Evolutionary conservation across 2,888 invertebrate genomes (phyloP).

Genomic region (Heliconius hortense): DNA sequence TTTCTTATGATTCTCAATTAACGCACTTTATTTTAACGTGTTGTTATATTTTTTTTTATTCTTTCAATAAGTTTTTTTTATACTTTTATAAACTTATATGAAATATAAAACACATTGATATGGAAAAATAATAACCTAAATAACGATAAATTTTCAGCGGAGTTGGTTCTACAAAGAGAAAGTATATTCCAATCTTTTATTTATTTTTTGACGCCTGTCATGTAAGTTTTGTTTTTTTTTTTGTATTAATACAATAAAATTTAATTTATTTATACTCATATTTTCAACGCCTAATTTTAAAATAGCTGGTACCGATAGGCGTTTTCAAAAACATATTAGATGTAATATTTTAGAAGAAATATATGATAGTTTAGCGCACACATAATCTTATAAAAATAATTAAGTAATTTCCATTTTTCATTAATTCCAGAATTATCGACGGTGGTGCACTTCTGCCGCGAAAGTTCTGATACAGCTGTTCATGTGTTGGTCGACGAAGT

Average conservation of each 20-base stretch:
- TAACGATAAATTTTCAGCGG: background rate
- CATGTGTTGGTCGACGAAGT: background rate
- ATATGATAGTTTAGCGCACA: background rate
- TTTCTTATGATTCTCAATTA: too few relatives aligned
- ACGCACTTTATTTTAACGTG: too few relatives aligned
- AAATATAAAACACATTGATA: background rate
- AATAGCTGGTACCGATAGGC: background rate
- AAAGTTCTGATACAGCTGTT: background rate
- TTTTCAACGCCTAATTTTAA: background rate
- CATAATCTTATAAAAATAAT: background rate
- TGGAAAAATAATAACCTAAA: background rate
- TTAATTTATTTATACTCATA: background rate
- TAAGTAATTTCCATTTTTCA: background rate
- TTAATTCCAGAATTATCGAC: slow-evolving; percentile 14
- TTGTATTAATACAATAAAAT: slow-evolving; percentile 32
- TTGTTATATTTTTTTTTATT: too few relatives aligned
- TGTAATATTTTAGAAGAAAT: background rate
- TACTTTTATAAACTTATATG: background rate
- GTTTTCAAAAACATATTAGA: background rate
- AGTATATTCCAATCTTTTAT: slow-evolving; percentile 53
- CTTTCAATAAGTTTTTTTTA: background rate
- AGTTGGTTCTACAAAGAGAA: slow-evolving; percentile 44
- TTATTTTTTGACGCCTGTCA: slow-evolving; percentile 27
- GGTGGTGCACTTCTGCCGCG: background rate
- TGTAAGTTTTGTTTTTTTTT: slow-evolving; percentile 23